Conservation (phyloP, 2,888 invertebrate species). For the Adelphocoris suturalis region DNA sequence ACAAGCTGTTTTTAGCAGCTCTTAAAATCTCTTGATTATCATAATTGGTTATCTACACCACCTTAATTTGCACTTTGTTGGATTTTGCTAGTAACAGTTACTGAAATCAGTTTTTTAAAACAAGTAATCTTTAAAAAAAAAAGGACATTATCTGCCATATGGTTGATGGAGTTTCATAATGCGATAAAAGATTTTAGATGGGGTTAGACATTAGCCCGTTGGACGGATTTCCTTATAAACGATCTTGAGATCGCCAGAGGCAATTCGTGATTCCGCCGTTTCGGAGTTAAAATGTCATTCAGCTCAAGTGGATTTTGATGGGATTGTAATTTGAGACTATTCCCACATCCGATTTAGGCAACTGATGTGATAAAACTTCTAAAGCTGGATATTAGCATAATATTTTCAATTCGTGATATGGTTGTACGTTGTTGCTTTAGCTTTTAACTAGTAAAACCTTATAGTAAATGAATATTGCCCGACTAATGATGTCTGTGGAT, state of each 20-base stretch:
- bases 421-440: no score
- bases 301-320: background rate
- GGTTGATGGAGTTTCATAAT: background rate
- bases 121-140: background rate
- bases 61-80: constrained; percentile 10
- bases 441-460: no score
- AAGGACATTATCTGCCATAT: background rate
- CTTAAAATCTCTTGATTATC: background rate
- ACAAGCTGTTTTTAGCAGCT: background rate
- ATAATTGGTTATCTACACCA: background rate
- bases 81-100: background rate
- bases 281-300: background rate
- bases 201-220: background rate
- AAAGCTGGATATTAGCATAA: no score
- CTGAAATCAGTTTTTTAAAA: background rate
- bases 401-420: no score
- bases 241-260: background rate
- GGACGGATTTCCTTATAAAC: background rate
- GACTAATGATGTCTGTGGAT: no score
- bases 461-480: no score
- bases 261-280: background rate
- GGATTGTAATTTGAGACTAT: background rate
- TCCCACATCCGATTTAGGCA: no score
- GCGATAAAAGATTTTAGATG: background rate
- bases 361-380: no score